Conservation (phyloP, 2,113 vertebrate species). For the Periophthalmus modestus region DNA sequence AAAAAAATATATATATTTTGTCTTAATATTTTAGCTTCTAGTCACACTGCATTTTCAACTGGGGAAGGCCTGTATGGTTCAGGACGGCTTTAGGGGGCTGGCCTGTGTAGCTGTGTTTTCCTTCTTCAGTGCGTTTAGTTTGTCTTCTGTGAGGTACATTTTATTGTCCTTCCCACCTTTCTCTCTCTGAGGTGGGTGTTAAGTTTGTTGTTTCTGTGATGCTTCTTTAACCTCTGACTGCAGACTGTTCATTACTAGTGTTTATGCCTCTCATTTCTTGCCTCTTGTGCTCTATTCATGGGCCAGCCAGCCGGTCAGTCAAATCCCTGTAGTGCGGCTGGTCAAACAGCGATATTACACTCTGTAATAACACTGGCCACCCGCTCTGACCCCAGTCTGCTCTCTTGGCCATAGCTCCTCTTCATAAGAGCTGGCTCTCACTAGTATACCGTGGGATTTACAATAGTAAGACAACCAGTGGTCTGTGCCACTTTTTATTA, state of each 20-base stretch:
- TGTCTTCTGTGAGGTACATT: constrained; percentile 54
- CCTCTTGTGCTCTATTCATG: constrained; percentile 66
- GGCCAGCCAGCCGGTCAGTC: constrained; percentile 66
- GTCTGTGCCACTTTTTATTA: constrained; percentile 69
- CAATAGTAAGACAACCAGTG: constrained; percentile 57
- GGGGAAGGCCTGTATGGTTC: constrained; percentile 5
- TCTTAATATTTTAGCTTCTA: not conserved
- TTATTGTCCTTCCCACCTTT: constrained; percentile 62
- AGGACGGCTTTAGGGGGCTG: constrained; percentile 38
- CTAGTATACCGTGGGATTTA: constrained; percentile 74
- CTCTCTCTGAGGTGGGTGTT: constrained; percentile 69
- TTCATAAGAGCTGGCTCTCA: constrained; percentile 76
- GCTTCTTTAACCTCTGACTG: constrained; percentile 79
- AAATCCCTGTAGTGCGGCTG: constrained; percentile 78
- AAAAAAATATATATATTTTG: not conserved
- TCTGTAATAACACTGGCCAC: constrained; percentile 79
- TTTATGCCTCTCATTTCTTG: constrained; percentile 75
- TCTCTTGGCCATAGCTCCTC: constrained; percentile 61
- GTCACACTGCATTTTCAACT: not conserved
- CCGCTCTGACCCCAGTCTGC: constrained; percentile 69
- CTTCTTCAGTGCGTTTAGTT: constrained; percentile 39
- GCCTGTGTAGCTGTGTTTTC: constrained; percentile 43
- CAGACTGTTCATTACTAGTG: constrained; percentile 81
- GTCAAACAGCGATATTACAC: constrained; percentile 81
- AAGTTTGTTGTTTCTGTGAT: constrained; percentile 81